Percentiles rank a stretch among this genome's conserved stretches.
These are phyloP conservation scores for Pluvianellus socialis DNA, from an alignment of 2,113 vertebrate species.

Conservation along the genomic window DNA sequence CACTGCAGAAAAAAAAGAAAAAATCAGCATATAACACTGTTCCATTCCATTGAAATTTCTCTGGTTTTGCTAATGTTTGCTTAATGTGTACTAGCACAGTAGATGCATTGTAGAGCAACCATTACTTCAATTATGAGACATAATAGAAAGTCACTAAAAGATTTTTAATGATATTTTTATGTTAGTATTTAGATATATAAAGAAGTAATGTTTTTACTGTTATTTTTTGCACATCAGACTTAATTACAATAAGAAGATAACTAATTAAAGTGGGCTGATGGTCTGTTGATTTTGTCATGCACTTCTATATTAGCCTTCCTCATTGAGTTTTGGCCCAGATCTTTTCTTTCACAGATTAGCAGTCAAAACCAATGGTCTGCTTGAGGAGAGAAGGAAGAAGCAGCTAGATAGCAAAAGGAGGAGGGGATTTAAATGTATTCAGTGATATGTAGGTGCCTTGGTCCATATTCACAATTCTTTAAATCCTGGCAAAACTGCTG, in stretches of 20 bases:
- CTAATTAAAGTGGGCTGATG: not conserved
- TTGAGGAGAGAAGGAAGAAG: not conserved
- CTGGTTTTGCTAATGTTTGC: constrained; percentile 25
- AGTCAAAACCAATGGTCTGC: not conserved
- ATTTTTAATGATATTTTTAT: not conserved
- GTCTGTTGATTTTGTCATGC: not conserved
- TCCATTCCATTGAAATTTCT: not conserved
- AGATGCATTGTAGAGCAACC: not conserved
- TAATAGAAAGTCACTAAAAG: not conserved
- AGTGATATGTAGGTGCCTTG: not conserved
- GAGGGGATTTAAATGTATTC: not conserved
- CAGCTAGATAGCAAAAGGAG: not conserved
- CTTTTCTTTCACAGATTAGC: not conserved
- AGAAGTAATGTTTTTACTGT: not conserved
- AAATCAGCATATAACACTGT: not conserved
- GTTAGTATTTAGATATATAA: not conserved
- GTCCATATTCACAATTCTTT: not conserved
- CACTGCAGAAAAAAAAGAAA: not conserved
- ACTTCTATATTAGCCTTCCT: not conserved
- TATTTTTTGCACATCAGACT: not conserved
- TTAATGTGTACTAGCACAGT: not conserved
- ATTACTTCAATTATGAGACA: not conserved
- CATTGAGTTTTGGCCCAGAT: not conserved
- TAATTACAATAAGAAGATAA: not conserved
- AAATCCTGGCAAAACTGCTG: not conserved